phyloP scores from a whole-genome alignment of 2,888 invertebrate genomes.

The Entomobrya proxima region DNA sequence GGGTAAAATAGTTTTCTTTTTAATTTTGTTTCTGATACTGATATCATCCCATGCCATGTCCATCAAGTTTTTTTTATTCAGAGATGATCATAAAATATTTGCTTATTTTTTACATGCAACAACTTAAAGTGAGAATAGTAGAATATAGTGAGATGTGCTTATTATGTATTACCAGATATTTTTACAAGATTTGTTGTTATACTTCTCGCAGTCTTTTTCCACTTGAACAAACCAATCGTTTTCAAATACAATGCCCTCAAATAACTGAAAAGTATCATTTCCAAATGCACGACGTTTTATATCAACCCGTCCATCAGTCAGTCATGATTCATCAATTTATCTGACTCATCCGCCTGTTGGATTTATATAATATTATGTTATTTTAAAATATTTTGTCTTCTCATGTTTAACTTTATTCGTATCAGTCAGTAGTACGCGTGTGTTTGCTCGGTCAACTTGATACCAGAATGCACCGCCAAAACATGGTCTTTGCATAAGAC shows the following conservation, averaged over 20 bases:
- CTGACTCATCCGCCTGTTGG: slow-evolving; percentile 43
- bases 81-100: neutral
- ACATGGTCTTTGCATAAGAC: too few relatives aligned
- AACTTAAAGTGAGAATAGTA: neutral
- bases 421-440: too few relatives aligned
- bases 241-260: slow-evolving; percentile 43
- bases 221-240: slow-evolving; percentile 34
- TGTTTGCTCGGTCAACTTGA: neutral
- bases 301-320: slow-evolving; percentile 71
- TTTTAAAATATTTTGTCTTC: neutral
- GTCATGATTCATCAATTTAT: slow-evolving; percentile 72
- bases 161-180: too few relatives aligned
- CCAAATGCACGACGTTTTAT: slow-evolving; percentile 72
- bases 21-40: slow-evolving; percentile 7
- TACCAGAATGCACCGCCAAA: neutral
- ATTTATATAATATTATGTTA: neutral
- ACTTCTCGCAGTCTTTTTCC: neutral
- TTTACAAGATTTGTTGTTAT: slow-evolving; percentile 7
- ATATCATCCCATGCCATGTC: neutral
- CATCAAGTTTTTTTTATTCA: neutral
- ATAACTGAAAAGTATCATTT: slow-evolving; percentile 68
- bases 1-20: neutral
- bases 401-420: neutral
- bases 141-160: neutral
- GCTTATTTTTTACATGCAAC: neutral